Evolutionary conservation across 2,888 invertebrate species (phyloP), one percentile per base, ranked within the genome.

Genomic region (Hecatera dysodea): DNA sequence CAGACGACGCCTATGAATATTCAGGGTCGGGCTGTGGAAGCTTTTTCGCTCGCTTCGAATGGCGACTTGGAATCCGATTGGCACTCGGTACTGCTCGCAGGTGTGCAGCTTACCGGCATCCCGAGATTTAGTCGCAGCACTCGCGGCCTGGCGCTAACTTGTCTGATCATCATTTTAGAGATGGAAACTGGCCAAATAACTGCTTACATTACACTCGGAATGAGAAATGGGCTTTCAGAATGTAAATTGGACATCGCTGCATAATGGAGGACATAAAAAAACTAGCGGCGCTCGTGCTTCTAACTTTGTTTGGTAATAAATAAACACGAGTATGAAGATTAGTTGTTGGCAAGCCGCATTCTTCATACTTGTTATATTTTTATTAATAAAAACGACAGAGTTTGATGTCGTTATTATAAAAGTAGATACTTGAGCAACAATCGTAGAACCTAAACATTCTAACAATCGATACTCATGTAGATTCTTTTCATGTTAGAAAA

Each of bases 1-100:
- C 11, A n/a, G 42, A n/a, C 42, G 33, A 48, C n/a, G 36, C 24
- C 29, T 24, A 70, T 80, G 72, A 80, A 80, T 80, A 80, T 80
- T 70, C 72, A 80, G 55, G 42, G 46, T 29, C 72, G 29, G 46
- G 53, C 59, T 33, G 15, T 17, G 27, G 39, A n/a, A 19, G 24
- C 11, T 80, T 75, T 78, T 79, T 68, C 24, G 11, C 56, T 57
- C 48, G 44, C 42, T 33, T 42, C 29, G 39, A n/a, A 61, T n/a
- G n/a, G n/a, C 53, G 59, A 56, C 19, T 50, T 36, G 46, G n/a
- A 61, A 61, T 67, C n/a, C 22, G 36, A 78, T 65, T 72, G 60
- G n/a, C n/a, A n/a, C 15, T 46, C 46, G 52, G 63, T 61, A 64
- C 64, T 56, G 55, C 63, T 77, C n/a, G 76, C 67, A 67, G 60